Evolutionary conservation across 35 echinoderm and acorn worm genomes (phyloP).

Genomic region (Ptychodera flava): DNA sequence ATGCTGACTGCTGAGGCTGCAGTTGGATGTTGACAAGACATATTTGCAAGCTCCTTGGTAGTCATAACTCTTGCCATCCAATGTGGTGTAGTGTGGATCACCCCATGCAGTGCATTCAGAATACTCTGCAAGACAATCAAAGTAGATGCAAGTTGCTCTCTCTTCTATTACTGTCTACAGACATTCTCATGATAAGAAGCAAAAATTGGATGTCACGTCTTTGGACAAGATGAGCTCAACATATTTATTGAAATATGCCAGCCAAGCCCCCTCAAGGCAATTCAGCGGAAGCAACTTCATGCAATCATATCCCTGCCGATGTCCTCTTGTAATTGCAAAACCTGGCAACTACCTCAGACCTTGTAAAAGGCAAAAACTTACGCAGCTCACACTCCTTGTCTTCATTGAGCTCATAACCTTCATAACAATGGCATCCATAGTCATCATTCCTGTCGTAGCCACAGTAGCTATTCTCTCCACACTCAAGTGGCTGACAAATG

Average conservation of each 20-base stretch:
- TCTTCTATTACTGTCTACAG: no score
- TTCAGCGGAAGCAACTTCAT: no score
- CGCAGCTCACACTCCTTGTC: no score
- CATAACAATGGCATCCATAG: conserved; percentile 25
- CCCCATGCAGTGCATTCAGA: neutral
- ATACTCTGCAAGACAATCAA: neutral
- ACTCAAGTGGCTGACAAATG: conserved; percentile 18
- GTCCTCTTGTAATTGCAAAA: neutral
- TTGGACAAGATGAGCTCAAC: neutral
- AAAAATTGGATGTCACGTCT: no score
- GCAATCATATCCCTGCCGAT: neutral
- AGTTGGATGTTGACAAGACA: neutral
- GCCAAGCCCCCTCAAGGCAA: neutral
- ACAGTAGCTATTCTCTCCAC: conserved; percentile 41
- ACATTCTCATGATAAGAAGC: no score
- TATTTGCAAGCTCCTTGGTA: conserved; percentile 14
- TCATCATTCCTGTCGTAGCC: conserved; percentile 6
- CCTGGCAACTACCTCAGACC: neutral
- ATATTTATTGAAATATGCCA: neutral
- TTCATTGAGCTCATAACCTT: conserved; percentile 33
- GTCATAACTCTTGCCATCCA: neutral
- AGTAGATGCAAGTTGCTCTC: no score
- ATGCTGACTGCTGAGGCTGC: neutral
- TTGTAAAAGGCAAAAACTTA: neutral
- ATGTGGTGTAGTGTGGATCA: neutral